Conservation (phyloP, 2,888 invertebrate genomes). For the Campoletis raptor region DNA sequence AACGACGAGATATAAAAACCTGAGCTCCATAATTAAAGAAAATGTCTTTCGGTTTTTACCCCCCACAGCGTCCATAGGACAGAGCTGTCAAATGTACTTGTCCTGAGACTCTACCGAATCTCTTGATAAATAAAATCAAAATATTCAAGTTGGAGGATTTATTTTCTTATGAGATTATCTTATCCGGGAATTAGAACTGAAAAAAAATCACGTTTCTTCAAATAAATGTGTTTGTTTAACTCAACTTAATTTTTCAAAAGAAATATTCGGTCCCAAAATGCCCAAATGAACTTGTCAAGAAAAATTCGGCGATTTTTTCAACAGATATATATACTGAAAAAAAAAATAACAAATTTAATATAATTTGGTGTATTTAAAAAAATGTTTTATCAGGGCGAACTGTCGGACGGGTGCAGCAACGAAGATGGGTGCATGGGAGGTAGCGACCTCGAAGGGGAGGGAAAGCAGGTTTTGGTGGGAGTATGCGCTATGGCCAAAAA, state of each 20-base stretch:
- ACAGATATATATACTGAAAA: not conserved
- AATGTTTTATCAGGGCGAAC: constrained; percentile 88
- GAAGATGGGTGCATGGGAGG: constrained; percentile 85
- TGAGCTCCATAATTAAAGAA: no score
- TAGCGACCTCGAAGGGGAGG: constrained; percentile 86
- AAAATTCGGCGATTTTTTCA: not conserved
- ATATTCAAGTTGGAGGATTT: no score
- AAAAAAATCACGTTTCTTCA: not conserved
- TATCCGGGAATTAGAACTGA: no score
- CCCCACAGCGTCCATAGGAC: no score
- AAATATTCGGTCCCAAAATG: not conserved
- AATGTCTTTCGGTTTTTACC: no score
- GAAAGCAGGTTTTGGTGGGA: constrained; percentile 98
- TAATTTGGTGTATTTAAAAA: constrained; percentile 47
- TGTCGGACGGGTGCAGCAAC: constrained; percentile 90
- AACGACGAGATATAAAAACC: no score
- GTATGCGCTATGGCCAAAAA: constrained; percentile 99
- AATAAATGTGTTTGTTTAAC: not conserved
- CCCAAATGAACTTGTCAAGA: no score
- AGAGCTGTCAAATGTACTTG: no score
- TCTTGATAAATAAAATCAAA: no score
- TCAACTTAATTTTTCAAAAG: not conserved
- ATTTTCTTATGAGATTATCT: no score
- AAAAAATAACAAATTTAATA: not conserved
- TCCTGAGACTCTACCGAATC: no score